Evolutionary conservation across 1,140 invertebrate species (phyloP).

Genomic region (Drosophila yakuba): DNA sequence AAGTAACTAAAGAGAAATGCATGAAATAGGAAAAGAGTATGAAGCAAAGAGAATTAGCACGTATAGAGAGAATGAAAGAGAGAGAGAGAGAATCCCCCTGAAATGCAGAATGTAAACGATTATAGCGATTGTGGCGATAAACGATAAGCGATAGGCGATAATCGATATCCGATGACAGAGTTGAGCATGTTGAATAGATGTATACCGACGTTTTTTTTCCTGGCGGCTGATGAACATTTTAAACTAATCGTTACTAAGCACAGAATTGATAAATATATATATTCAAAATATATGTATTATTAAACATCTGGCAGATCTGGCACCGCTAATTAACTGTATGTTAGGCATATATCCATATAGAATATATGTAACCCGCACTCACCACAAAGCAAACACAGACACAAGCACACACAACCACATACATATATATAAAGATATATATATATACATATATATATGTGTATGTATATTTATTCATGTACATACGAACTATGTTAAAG

Average conservation of each 20-base stretch:
- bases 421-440: conserved; percentile 41
- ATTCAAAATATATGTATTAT: conserved; percentile 79
- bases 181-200: conserved; percentile 43
- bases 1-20: conserved; percentile 52
- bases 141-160: conserved; percentile 29
- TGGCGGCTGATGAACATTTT: conserved; percentile 37
- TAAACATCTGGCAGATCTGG: conserved; percentile 49
- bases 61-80: neutral
- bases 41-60: neutral
- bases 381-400: conserved; percentile 3
- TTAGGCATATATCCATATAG: conserved; percentile 35
- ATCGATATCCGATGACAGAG: conserved; percentile 15
- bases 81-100: neutral
- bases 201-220: conserved; percentile 41
- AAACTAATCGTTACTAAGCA: conserved; percentile 49
- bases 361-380: conserved; percentile 34
- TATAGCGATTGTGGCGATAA: conserved; percentile 22
- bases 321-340: conserved; percentile 50
- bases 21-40: conserved; percentile 9
- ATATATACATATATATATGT: conserved; percentile 22
- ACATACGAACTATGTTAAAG: conserved; percentile 55
- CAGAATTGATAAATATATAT: conserved; percentile 69
- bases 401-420: conserved; percentile 26
- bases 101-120: conserved; percentile 1
- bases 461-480: conserved; percentile 68